These are phyloP conservation scores for Cheilosia impressa DNA, from an alignment of 2,888 invertebrate genomes.

Conservation along the genomic window DNA sequence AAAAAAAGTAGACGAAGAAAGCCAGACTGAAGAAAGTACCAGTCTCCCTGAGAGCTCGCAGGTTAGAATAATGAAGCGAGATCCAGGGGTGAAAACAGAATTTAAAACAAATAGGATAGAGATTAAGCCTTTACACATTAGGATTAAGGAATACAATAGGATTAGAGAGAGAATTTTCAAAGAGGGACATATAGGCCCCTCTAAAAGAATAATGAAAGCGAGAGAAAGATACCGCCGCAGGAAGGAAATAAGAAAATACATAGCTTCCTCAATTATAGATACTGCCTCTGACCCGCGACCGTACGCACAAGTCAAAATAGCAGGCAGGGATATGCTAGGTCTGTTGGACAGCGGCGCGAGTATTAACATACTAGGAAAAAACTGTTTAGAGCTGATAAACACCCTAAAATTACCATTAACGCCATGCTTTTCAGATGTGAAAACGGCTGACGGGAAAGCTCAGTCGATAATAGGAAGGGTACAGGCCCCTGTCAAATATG, in stretches of 20 bases:
- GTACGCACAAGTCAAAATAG: neutral
- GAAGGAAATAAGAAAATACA: neutral
- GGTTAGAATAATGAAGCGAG: no score
- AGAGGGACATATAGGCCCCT: neutral
- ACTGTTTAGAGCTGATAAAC: neutral
- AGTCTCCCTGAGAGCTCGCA: no score
- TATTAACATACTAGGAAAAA: conserved; percentile 30
- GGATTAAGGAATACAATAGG: neutral
- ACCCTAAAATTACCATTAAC: neutral
- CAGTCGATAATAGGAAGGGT: conserved; percentile 34
- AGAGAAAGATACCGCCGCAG: neutral
- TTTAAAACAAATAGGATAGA: no score
- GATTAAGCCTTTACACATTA: no score
- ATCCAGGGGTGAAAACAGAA: no score
- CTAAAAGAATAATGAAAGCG: neutral
- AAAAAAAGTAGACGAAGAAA: neutral
- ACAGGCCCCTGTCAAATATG: neutral
- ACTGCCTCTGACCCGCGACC: neutral
- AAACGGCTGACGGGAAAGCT: conserved; percentile 40
- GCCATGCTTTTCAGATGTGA: neutral
- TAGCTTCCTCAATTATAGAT: neutral
- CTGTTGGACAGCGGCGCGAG: conserved; percentile 55
- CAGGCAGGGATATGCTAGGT: neutral
- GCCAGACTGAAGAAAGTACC: no score
- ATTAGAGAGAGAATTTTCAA: conserved; percentile 18